Evolutionary conservation across 2,797 vertebrate genomes (phyloP), one percentile per base, ranked within the genome.

Genomic region (Lates japonicus): DNA sequence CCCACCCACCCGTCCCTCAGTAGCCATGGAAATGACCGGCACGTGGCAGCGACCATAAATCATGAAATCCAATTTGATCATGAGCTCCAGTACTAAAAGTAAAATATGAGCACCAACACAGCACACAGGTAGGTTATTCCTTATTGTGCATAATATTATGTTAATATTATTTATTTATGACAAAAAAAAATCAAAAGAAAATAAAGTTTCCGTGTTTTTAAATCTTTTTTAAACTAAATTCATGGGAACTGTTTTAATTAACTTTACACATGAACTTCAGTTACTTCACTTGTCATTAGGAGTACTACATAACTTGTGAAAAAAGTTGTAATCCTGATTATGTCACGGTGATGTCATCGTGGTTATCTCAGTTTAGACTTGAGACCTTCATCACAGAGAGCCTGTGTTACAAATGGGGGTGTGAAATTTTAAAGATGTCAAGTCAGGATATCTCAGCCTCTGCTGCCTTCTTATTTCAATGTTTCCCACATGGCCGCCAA

Each of bases 1-100:
- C 42, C 20, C 4, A 11, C 83, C 85, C 83, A 46, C 68, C 87
- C 73, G 35, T 78, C 76, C 86, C 88, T 85, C 90, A 76, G 90
- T 91, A 90, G 88, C 92, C 88, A 87, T 90, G 92, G 92, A 94
- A 93, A 95, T 93, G 91, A 93, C 92, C 78, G 75, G 86, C 76
- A 87, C 76, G 77, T 88, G 89, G 88, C 81, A 84, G 79, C 76
- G 85, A 81, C 87, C 87, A 90, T 95, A 95, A 93, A 95, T 95
- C 95, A 91, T 82, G 81, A 93, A 95, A 95, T 95, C 92, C 94
- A 94, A 95, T 95, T 93, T 92, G 93, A 94, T 93, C 93, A 90
- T 91, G 93, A 94, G 94, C 89, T 84, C 79, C 52, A 78, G 89
- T 81, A 76, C 81, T 90, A 86, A 91, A 91, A 81, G 89, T 94